Base-by-base conservation (phyloP, 2,797 vertebrate genomes). In the Labeo calbasu region DNA sequence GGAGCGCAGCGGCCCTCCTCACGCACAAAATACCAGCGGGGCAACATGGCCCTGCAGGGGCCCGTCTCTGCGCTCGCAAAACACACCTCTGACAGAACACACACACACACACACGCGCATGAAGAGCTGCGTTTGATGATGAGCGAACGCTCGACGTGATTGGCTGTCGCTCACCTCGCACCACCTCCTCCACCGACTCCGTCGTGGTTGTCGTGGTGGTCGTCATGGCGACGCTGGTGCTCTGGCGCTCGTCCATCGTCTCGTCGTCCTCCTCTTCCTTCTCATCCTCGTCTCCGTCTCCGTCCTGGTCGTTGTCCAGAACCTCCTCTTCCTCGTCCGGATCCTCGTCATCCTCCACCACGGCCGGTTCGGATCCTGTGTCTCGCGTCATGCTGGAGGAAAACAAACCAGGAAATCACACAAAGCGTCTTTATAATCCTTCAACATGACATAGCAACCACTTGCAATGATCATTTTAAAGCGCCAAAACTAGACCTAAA, bases 1-100 rank as follows among this genome's bases (percentile, higher is more conserved):
- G 96, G 97, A 66, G 92, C 96, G n/a, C 98, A 99, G 92, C 94
- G 96, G 91, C 97, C 96, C 93, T 98, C 96, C 65, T 95, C 92
- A 87, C 94, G 93, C 89, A 98, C 97, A 97, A 97, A 99, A 95
- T 95, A 99, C 98, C 98, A 99, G 94, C 98, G 97, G 92, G 97
- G 94, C 95, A 98, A 96, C 97, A 98, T 96, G 82, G 97, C 96
- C 84, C 95, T 95, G 94, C 98, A 99, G 0, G 97, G 98, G 85
- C 98, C 98, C 0, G 97, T 98, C 95, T 98, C 96, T 0, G 98
- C 97, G 88, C 95, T 95, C 93, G 97, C 96, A 95, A 96, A 97
- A 95, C 98, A 99, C 93, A 99, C 98, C 94, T 98, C 98, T 99
- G 96, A 93, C 92, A 94, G 94, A 90, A 96, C 87, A 92, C 86